Percentiles rank a stretch among this genome's conserved stretches.
Evolutionary conservation across 2,888 invertebrate genomes (phyloP).

Genomic region (Punctoribates punctum): DNA sequence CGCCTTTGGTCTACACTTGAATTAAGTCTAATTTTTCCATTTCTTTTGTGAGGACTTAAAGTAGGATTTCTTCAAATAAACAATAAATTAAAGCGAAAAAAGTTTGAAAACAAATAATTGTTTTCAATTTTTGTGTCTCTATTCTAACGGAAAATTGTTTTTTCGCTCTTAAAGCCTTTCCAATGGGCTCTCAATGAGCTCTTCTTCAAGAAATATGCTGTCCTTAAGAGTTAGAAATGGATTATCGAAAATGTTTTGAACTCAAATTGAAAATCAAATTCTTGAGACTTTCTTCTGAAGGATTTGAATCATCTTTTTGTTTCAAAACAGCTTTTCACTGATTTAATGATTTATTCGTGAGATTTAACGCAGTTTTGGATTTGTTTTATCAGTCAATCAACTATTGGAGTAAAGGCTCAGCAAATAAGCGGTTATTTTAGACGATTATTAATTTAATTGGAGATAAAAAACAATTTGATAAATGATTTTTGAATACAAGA

Average conservation of each 20-base stretch:
- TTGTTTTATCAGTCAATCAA: neutral
- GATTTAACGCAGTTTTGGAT: neutral
- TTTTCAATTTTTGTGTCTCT: neutral
- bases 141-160: neutral
- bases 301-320: constrained; percentile 1
- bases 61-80: constrained; percentile 3
- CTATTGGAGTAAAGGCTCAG: neutral
- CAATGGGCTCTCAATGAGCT: neutral
- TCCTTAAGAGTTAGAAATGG: neutral
- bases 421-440: no score
- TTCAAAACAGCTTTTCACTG: neutral
- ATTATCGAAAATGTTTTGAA: neutral
- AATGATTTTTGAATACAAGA: constrained; percentile 16
- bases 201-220: neutral
- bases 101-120: constrained; percentile 29
- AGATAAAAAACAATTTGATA: constrained; percentile 1
- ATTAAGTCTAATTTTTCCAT: neutral
- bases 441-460: neutral
- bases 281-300: neutral
- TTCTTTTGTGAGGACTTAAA: neutral
- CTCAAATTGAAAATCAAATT: constrained; percentile 10
- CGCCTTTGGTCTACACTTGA: constrained; percentile 12
- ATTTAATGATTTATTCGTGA: neutral
- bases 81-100: neutral
- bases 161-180: neutral